Evolutionary conservation across 2,113 vertebrate genomes (phyloP).

Genomic region (Archocentrus centrarchus): DNA sequence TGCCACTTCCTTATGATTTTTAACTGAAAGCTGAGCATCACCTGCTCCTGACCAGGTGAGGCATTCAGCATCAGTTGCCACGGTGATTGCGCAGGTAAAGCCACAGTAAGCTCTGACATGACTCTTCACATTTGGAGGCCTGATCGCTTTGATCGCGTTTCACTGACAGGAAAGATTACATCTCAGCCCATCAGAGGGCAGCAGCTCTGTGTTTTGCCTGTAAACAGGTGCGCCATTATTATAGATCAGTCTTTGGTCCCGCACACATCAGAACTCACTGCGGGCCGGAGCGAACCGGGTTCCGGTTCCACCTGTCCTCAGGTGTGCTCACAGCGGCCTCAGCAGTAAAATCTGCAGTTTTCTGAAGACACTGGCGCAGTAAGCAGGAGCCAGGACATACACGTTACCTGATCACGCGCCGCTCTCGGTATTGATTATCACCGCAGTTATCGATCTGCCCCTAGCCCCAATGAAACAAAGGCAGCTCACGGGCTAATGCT

Average conservation of each 20-base stretch:
- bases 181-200: background rate
- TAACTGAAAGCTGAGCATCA: no score
- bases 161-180: no score
- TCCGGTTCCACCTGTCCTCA: background rate
- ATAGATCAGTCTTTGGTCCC: background rate
- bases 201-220: background rate
- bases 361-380: background rate
- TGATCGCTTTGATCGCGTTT: no score
- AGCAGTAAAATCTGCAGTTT: background rate
- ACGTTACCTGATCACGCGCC: background rate
- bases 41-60: no score
- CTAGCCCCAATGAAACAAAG: slow-evolving; percentile 10
- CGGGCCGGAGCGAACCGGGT: background rate
- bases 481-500: slow-evolving; percentile 27
- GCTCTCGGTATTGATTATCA: background rate
- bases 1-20: no score
- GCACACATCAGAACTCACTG: background rate
- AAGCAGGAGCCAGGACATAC: background rate
- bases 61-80: no score
- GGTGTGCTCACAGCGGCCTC: background rate
- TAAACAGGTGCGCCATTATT: background rate
- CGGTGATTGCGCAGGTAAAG: no score
- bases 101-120: no score
- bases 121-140: no score
- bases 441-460: background rate